Conservation (phyloP, 2,797 vertebrate species). For the Allobates femoralis region DNA sequence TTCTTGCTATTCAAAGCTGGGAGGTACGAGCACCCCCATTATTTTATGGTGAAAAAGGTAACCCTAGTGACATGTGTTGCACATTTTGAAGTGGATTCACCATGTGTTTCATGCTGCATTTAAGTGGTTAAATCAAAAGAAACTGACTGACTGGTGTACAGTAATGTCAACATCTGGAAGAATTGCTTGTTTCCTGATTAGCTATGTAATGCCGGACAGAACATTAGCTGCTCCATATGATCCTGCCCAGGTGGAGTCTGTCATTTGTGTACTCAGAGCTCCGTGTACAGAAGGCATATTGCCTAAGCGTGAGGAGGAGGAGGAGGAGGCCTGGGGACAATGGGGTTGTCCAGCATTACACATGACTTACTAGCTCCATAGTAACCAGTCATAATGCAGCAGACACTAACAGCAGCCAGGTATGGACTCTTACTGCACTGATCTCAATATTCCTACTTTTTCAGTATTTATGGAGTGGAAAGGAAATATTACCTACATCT, state of each 20-base stretch:
- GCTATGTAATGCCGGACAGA: background rate
- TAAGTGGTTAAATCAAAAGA: too few species aligned
- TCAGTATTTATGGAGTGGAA: conserved; percentile 52
- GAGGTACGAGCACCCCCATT: too few species aligned
- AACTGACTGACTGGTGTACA: too few species aligned
- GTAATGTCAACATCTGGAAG: too few species aligned
- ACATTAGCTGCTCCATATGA: background rate
- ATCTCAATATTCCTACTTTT: background rate
- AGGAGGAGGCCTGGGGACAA: conserved; percentile 19
- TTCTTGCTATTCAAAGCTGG: too few species aligned
- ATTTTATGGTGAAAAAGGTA: too few species aligned
- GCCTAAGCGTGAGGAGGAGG: background rate
- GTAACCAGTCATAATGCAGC: conserved; percentile 40
- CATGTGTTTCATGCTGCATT: too few species aligned
- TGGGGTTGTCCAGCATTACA: conserved; percentile 10
- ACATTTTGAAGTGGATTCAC: too few species aligned
- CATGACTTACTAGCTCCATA: conserved; percentile 26
- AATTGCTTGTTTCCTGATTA: too few species aligned
- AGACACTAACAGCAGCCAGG: conserved; percentile 49
- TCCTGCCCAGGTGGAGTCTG: background rate
- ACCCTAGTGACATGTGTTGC: too few species aligned
- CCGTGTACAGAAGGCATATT: background rate
- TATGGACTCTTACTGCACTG: conserved; percentile 41
- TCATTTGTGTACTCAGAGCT: background rate
- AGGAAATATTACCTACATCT: conserved; percentile 22